Percentiles rank a stretch among this genome's conserved stretches.
phyloP scores from a whole-genome alignment of 2,113 vertebrate species.

The Eptesicus fuscus region DNA sequence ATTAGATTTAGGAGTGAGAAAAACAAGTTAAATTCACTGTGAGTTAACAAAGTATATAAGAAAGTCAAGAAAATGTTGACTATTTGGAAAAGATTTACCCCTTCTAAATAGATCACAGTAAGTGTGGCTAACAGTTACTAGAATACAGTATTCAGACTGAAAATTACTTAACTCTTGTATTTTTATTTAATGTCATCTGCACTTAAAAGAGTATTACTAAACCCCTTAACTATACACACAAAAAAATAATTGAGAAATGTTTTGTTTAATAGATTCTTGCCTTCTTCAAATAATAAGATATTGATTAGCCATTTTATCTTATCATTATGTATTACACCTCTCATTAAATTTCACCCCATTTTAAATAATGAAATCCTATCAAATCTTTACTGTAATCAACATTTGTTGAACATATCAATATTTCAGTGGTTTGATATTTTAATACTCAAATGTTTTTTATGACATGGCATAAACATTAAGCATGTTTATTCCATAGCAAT shows the following conservation, averaged over 20 bases:
- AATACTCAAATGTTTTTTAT: background rate
- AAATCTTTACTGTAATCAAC: conserved; percentile 33
- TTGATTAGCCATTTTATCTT: conserved; percentile 11
- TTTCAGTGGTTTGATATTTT: background rate
- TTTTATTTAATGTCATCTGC: background rate
- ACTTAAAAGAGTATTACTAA: background rate
- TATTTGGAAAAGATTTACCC: background rate
- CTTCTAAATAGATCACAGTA: background rate
- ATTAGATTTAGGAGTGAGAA: background rate
- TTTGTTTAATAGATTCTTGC: background rate
- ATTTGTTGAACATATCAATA: background rate
- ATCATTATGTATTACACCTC: background rate
- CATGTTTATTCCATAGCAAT: background rate
- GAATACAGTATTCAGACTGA: background rate
- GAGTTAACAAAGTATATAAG: background rate
- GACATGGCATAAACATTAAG: background rate
- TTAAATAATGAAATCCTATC: conserved; percentile 11
- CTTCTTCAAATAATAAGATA: background rate
- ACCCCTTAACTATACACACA: background rate
- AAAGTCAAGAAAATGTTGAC: background rate
- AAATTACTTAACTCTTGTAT: background rate
- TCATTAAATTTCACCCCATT: conserved; percentile 1
- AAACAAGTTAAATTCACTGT: background rate
- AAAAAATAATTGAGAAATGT: background rate
- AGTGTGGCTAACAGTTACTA: background rate